Base-by-base conservation (phyloP, 2,797 vertebrate species). In the Hippopotamyrus pictus region DNA sequence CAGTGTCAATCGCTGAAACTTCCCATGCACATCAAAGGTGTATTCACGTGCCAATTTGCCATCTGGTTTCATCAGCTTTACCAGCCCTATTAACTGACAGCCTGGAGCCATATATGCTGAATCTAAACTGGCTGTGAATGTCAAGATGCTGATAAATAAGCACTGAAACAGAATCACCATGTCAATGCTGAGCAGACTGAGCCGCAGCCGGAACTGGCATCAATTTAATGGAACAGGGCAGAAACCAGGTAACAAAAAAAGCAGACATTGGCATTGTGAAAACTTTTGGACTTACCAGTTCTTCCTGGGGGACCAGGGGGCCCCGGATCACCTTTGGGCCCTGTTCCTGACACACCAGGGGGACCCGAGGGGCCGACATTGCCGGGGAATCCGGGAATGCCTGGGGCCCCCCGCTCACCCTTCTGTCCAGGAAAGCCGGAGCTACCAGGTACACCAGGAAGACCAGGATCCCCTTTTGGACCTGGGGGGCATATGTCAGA, bases 381-480 rank as follows among this genome's bases (percentile, higher is more conserved):
- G 88, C 99, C 98, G 90, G 94, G 93, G 11, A 91, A 14, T 87
- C 99, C 99, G 89, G 96, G 94, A 19, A 91, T 69, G 79, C 99
- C 99, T 22, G 96, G 94, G 92, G 95, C 94, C 84, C 99, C 99
- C 89, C 88, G 59, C 2, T 99, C 98, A 92, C 99, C 99, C 92
- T 99, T 99, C 46, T 90, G 0, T 90, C 99, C 99, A 19, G 97
- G 94, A 93, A 95, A 95, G 91, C 99, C 98, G 90, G 97, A 95
- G 88, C 89, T 92, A 88, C 99, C 99, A 0, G 96, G 85, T 82
- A 94, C 93, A 25, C 98, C 98, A 73, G 96, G 94, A 92, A 94
- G 92, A 87, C 98, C 98, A 54, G 93, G 90, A 90, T 99, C 98
- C 95, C 98, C 98, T 94, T 99, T 99, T 53, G 94, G 50, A 93